Base-by-base conservation (phyloP, 2,113 vertebrate species). In the Arenaria interpres region DNA sequence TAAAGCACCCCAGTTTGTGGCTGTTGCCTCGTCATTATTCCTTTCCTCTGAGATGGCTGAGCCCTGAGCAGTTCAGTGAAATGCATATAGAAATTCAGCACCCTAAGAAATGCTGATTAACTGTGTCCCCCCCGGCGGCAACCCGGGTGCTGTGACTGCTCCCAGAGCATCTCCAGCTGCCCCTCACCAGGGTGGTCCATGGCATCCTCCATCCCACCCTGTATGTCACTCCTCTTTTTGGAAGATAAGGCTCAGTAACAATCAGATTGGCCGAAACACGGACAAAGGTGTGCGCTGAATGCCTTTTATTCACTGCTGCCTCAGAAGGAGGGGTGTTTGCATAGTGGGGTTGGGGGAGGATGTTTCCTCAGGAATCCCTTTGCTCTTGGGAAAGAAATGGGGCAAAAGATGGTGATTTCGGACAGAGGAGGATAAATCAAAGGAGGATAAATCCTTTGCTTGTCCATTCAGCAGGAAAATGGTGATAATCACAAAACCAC, bases 191-290 rank as follows among this genome's bases (percentile, higher is more conserved):
- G 41, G 54, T 45, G 39, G 18, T 45, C 12, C 15, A 46, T 86
- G 79, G 66, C 91, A 46, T 88, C 43, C 35, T 12, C 41, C 73
- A 56, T 48, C 78, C 45, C 50, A 71, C 67, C 85, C 62, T 85
- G 80, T 32, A 10, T 90, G 93, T 85, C 79, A 27, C 84, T 67
- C 85, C 95, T 95, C 53, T 85, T 81, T 86, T 89, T 95, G 51
- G 92, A 81, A 79, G 90, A 21, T 23, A 2, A 83, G 62, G 35
- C 93, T 90, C 41, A 7, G 67, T 8, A 8, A 92, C 77, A 18
- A 51, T 48, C 45, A 95, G 82, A 88, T 91, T 59, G 92, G 89
- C 93, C 91, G 87, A 85, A 96, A 71, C 85, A 24, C 78, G 62
- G 86, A 16, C 83, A 7, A 18, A 43, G 75, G 39, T 48, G 59